Evolutionary conservation across 2,113 vertebrate genomes (phyloP).

Genomic region (Pimephales promelas): DNA sequence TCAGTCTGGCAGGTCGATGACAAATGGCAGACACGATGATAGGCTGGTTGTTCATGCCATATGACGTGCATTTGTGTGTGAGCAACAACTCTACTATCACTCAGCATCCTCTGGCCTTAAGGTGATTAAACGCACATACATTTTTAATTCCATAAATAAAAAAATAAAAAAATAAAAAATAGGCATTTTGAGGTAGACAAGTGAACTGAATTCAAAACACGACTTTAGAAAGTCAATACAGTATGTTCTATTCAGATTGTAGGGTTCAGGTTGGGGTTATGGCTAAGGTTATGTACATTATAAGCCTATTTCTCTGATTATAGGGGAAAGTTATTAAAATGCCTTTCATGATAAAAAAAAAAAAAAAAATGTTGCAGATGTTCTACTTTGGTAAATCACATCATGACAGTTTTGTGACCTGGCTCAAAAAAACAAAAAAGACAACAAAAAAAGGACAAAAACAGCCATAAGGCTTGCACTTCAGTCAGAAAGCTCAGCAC

Average conservation of each 20-base stretch:
- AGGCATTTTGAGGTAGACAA: no score
- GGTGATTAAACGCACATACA: neutral
- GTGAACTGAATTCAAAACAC: neutral
- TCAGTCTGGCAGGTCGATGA: conserved; percentile 9
- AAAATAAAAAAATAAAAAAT: no score
- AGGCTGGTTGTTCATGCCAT: conserved; percentile 23
- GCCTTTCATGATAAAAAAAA: neutral
- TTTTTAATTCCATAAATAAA: neutral
- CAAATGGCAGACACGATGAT: neutral
- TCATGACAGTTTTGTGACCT: conserved; percentile 1
- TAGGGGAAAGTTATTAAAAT: neutral
- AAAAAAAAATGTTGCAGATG: neutral
- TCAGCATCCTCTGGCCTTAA: neutral
- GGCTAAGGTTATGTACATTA: neutral
- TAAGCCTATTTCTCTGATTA: neutral
- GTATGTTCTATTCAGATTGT: neutral
- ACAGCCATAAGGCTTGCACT: neutral
- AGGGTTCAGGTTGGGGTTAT: neutral
- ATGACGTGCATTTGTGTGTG: conserved; percentile 8
- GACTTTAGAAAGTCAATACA: neutral
- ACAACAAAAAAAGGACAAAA: neutral
- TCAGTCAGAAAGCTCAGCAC: neutral
- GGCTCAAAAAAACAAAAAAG: neutral
- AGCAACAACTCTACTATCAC: conserved; percentile 4
- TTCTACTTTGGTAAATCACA: neutral